A percentile compares a stretch with the other conserved stretches of the same genome.
Evolutionary conservation across 2,888 invertebrate genomes (phyloP).

Genomic region (Cyrtodaria siliqua): DNA sequence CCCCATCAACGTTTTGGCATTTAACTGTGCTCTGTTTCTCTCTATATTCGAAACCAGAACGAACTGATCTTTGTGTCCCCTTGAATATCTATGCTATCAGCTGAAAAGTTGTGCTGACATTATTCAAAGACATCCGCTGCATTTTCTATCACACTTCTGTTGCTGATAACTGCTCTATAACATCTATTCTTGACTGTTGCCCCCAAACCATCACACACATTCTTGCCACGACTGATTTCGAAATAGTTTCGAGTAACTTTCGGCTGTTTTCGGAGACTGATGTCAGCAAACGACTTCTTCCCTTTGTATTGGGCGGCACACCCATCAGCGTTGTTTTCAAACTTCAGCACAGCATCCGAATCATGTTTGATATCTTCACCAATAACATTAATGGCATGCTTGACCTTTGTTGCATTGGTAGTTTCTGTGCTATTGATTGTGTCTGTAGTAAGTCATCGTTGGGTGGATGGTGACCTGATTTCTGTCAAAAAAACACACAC

Average conservation of each 20-base stretch:
- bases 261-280: conserved; percentile 39
- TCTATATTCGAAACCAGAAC: conserved; percentile 23
- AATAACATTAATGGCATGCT: conserved; percentile 51
- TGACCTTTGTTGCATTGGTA: conserved; percentile 8
- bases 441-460: conserved; percentile 45
- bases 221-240: conserved; percentile 59
- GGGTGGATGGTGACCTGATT: conserved; percentile 53
- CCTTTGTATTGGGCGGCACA: conserved; percentile 56
- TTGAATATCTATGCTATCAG: conserved; percentile 19
- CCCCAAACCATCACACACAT: conserved; percentile 63
- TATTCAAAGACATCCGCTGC: conserved; percentile 45
- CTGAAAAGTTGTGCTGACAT: conserved; percentile 41
- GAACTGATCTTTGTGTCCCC: conserved; percentile 28
- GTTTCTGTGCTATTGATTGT: conserved; percentile 15
- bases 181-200: conserved; percentile 59
- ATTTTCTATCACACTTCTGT: conserved; percentile 47
- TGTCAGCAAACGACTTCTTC: conserved; percentile 53
- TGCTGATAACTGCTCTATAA: conserved; percentile 50
- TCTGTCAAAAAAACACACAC: conserved; percentile 50
- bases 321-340: conserved; percentile 52
- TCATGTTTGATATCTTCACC: conserved; percentile 56
- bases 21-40: conserved; percentile 24
- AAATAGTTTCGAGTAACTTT: conserved; percentile 39
- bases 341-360: conserved; percentile 24
- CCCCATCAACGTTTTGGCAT: conserved; percentile 29